A percentile compares a stretch with the other conserved stretches of the same genome.
Evolutionary conservation across 2,888 invertebrate genomes (phyloP).

Genomic region (Odontomyia ornata): DNA sequence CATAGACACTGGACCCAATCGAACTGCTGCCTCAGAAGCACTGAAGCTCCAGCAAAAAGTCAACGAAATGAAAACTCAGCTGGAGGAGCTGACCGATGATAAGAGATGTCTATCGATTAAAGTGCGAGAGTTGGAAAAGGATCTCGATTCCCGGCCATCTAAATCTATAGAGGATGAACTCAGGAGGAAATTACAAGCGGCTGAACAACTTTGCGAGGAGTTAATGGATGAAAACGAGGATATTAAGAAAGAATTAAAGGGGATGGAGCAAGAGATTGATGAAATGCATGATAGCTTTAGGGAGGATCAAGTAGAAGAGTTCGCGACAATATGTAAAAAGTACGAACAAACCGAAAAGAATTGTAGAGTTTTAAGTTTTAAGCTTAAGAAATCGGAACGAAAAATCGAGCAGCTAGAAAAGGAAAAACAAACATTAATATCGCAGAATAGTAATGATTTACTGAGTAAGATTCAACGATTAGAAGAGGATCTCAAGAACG

Average conservation of each 20-base stretch:
- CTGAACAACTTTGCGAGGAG: slow-evolving; percentile 91
- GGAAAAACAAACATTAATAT: slow-evolving; percentile 78
- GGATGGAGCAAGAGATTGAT: slow-evolving; percentile 96
- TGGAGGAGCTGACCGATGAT: slow-evolving; percentile 82
- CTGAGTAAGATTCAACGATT: slow-evolving; percentile 78
- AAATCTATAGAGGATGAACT: slow-evolving; percentile 72
- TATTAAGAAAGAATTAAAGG: slow-evolving; percentile 90
- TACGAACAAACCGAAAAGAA: slow-evolving; percentile 97
- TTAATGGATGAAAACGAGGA: slow-evolving; percentile 96
- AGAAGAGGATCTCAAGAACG: slow-evolving; percentile 85
- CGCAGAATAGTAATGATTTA: slow-evolving; percentile 70
- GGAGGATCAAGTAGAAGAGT: slow-evolving; percentile 98
- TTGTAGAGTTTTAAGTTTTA: slow-evolving; percentile 97
- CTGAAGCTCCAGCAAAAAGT: slow-evolving; percentile 85
- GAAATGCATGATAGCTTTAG: slow-evolving; percentile 98
- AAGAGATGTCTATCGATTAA: slow-evolving; percentile 76
- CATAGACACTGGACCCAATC: slow-evolving; percentile 80
- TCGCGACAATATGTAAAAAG: slow-evolving; percentile 91
- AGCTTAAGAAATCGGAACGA: slow-evolving; percentile 94
- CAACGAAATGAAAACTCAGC: slow-evolving; percentile 82
- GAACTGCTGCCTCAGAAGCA: slow-evolving; percentile 77
- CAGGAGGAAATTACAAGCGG: slow-evolving; percentile 83
- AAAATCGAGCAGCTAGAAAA: slow-evolving; percentile 85
- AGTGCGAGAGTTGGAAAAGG: slow-evolving; percentile 79
- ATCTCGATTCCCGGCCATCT: slow-evolving; percentile 66